Evolutionary conservation across 2,888 invertebrate genomes (phyloP), one percentile per base, ranked within the genome.

Genomic region (Tenthredo amoena): DNA sequence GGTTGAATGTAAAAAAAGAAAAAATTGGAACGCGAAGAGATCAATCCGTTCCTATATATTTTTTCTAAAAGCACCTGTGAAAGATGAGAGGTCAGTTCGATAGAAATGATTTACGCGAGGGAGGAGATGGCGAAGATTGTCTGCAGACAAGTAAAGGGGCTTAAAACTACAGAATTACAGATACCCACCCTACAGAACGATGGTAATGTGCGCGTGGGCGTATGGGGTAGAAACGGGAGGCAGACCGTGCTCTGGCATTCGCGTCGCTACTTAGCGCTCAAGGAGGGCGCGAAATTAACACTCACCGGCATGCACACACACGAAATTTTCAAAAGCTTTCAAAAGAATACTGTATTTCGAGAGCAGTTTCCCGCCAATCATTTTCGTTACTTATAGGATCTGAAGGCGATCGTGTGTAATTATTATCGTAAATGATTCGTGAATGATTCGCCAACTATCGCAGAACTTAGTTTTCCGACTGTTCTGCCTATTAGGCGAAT

Each of bases 151-250:
- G 58, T 50, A 79, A 15, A 47, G 77, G 83, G 83, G 47, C 26
- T 71, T 68, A 71, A 71, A 83, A 83, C 83, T 68, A 83, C 68
- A 40, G 81, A 34, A 83, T 83, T 18, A 47, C 83, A 83, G 47
- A 83, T 34, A 68, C 83, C 68, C 68, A 34, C n/a, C 68, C 47
- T 71, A 47, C 68, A 47, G 68, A 68, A 47, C 34, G 83, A 83
- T 83, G 83, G 47, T 83, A 83, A 83, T 83, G 83, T 71, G 50
- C 65, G 83, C 43, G 83, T 71, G 71, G 83, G 83, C 83, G 83
- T 68, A 47, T 71, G 31, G 83, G 68, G 65, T 65, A 82, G 82
- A 18, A 83, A 83, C 68, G 68, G 83, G 83, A 47, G 62, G 47
- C 15, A 31, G 10, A n/a, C 68, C 83, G 83, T 83, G 83, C 83